Base-by-base conservation (phyloP, 2,888 invertebrate genomes). In the Amphiduros pacificus region DNA sequence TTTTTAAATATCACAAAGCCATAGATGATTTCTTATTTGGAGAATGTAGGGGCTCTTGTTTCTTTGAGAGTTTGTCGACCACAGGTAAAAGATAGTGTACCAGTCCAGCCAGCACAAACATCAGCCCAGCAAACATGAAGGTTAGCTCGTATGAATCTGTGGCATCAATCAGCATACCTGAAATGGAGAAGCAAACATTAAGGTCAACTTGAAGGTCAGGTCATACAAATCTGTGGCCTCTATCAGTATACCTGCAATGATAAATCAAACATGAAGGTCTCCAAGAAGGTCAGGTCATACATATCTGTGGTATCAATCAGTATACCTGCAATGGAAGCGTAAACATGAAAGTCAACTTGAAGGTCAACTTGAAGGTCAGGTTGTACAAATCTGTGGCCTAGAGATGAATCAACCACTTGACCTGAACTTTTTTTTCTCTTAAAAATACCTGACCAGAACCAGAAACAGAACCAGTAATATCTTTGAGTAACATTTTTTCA, bases 61-160 rank as follows among this genome's bases (percentile, higher is more conserved):
- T n/a, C n/a, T n/a, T n/a, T n/a, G n/a, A n/a, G n/a, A n/a, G n/a
- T n/a, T n/a, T n/a, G n/a, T n/a, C n/a, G 51, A 26, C 51, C 3
- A 59, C 26, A 27, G 62, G 62, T 11, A 65, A 76, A 55, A 77
- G 91, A 66, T 88, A 82, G 82, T 92, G 95, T 64, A 96, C 86
- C 85, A 96, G 91, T 41, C 92, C 58, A 14, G 96, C 96, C 77
- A 94, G 94, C 49, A 91, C 67, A 63, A 97, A 92, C 79, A 91
- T 89, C 0, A 87, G 84, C 6, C 97, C 98, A 20, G 94, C 92
- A 63, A 95, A 86, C 72, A 89, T 88, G 84, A 97, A 98, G 0
- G 91, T 93, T 20, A 92, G 90, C 74, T 91, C 87, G 84, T 94
- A 95, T 14, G 92, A 91, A 1, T 85, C 72, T 11, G 89, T 85